Conservation (phyloP, 1,140 invertebrate genomes). For the Panagrolaimus sp. region DNA sequence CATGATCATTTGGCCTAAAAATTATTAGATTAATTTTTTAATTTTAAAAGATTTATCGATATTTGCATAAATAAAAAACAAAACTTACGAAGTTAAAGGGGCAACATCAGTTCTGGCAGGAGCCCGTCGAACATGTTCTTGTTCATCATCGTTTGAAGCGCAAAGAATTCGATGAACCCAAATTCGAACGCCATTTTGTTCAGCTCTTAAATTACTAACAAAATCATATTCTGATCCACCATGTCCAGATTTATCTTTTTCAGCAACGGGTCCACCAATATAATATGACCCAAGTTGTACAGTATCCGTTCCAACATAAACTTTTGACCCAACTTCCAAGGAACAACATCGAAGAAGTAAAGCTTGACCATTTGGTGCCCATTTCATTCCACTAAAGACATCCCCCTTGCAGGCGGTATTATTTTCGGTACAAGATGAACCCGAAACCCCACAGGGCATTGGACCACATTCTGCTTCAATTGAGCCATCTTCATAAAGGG, state of each 20-base stretch:
- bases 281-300: conserved; percentile 49
- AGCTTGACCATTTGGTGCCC: conserved; percentile 57
- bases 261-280: conserved; percentile 42
- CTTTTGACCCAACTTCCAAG: conserved; percentile 39
- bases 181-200: conserved; percentile 57
- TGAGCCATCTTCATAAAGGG: conserved; percentile 58
- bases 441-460: conserved; percentile 53
- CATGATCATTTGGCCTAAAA: conserved; percentile 18
- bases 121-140: conserved; percentile 22
- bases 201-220: conserved; percentile 53
- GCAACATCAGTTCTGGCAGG: conserved; percentile 18
- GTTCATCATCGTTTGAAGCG: neutral
- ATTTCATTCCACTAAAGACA: conserved; percentile 55
- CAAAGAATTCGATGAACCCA: conserved; percentile 59
- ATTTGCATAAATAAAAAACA: too few species aligned
- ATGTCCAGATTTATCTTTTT: conserved; percentile 49
- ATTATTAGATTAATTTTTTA: too few species aligned
- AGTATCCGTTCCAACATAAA: conserved; percentile 58
- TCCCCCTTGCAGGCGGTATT: conserved; percentile 14
- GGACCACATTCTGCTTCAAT: conserved; percentile 59
- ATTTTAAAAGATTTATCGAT: too few species aligned
- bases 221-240: conserved; percentile 53
- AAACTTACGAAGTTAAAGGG: conserved; percentile 21
- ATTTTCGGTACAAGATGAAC: conserved; percentile 42
- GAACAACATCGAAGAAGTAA: conserved; percentile 55